phyloP scores from a whole-genome alignment of 2,113 vertebrate genomes.

The Larimichthys polyactis region DNA sequence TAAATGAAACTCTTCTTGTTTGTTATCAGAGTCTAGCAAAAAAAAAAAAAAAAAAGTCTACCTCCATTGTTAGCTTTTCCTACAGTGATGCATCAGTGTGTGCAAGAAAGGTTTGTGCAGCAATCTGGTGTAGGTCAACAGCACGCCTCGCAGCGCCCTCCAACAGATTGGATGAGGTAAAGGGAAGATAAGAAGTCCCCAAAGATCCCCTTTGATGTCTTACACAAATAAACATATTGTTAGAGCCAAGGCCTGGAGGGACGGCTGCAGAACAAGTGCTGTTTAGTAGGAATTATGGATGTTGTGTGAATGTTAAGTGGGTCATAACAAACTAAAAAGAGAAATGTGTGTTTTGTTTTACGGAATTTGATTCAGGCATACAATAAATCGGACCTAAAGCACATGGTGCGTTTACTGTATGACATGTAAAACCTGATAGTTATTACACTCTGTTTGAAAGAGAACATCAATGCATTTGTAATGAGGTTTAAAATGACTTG shows the following conservation, averaged over 20 bases:
- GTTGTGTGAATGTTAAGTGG: background rate
- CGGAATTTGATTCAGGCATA: background rate
- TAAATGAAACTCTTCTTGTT: background rate
- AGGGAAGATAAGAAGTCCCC: conserved; percentile 21
- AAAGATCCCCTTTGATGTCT: conserved; percentile 39
- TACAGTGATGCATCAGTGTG: background rate
- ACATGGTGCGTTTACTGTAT: background rate
- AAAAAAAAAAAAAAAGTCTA: background rate
- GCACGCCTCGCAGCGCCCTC: background rate
- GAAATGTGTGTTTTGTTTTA: background rate
- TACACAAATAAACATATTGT: conserved; percentile 34
- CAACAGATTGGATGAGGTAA: conserved; percentile 14
- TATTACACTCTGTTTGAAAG: background rate
- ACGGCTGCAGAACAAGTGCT: background rate
- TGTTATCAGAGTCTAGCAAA: conserved; percentile 7
- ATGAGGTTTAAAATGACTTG: conserved; percentile 3
- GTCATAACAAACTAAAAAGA: background rate
- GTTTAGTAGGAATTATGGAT: background rate
- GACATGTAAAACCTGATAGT: background rate
- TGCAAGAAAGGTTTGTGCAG: background rate
- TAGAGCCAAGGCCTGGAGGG: background rate
- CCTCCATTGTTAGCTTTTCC: conserved; percentile 10
- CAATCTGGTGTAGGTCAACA: conserved; percentile 24
- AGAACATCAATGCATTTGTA: conserved; percentile 28
- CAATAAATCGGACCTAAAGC: background rate